Base-by-base conservation (phyloP, 2,888 invertebrate species). In the Sepioteuthis lessoniana region DNA sequence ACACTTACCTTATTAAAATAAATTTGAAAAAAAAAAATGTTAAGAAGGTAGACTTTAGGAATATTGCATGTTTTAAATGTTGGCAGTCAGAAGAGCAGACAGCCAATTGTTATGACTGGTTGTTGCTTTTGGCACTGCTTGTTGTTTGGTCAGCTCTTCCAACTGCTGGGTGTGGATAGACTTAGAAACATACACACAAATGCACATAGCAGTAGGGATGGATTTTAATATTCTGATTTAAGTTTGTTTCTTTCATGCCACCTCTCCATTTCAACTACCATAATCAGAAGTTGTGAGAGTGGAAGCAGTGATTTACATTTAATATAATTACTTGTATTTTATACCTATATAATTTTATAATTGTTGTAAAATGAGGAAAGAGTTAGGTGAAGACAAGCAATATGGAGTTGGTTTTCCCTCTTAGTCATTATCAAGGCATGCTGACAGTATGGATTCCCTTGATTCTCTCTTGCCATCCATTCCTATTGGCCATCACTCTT, bases 31-130 rank as follows among this genome's bases (percentile, higher is more conserved):
- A 31, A 16, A 16, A 16, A 13, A 13, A n/a, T 76, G 19, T 76
- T n/a, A 76, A 16, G n/a, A n/a, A 35, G 13, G n/a, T n/a, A 76
- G 76, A 76, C 4, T 42, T 10, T 16, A 35, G n/a, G 76, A 76
- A 76, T 76, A 55, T 76, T 76, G n/a, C n/a, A 35, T n/a, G 76
- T 76, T n/a, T 76, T n/a, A 76, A 76, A 76, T 76, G 76, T 76
- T 76, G 76, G 76, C 76, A 76, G 76, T 35, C 76, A 76, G 76
- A 76, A n/a, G n/a, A 10, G 76, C n/a, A 76, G 76, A 76, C 76
- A 76, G n/a, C 76, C n/a, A 19, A 76, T 76, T 76, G 76, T 76
- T 76, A 76, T 55, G 55, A 55, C n/a, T 76, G n/a, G n/a, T 76
- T 76, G 76, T 76, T 76, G 76, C n/a, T 76, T n/a, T 76, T 76